phyloP scores from a whole-genome alignment of 2,888 invertebrate species.

The Clepsis dumicolana region DNA sequence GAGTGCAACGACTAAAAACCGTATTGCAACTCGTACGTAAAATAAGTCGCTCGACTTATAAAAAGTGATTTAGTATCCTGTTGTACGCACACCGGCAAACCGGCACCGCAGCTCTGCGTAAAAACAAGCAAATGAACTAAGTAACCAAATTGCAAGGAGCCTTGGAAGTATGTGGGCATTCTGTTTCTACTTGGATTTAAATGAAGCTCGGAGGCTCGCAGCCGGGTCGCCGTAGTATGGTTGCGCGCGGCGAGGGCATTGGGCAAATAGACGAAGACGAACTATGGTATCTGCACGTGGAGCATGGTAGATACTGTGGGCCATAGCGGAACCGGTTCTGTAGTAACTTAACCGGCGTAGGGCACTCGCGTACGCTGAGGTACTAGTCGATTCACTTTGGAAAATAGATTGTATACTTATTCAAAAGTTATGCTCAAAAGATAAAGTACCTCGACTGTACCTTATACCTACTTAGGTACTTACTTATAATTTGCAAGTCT shows the following conservation, averaged over 20 bases:
- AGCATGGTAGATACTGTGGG: constrained; percentile 56
- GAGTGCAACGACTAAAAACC: constrained; percentile 33
- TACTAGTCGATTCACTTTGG: constrained; percentile 51
- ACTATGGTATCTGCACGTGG: constrained; percentile 78
- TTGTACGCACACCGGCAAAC: constrained; percentile 54
- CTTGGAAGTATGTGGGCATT: constrained; percentile 27
- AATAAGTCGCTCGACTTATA: constrained; percentile 51
- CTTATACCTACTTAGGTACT: too few species aligned
- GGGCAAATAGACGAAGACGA: constrained; percentile 80
- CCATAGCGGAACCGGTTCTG: constrained; percentile 71
- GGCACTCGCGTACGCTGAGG: constrained; percentile 67
- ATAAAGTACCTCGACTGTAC: too few species aligned
- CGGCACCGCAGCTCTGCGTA: constrained; percentile 44
- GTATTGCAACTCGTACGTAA: constrained; percentile 13
- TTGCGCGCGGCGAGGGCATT: constrained; percentile 60
- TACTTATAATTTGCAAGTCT: too few species aligned
- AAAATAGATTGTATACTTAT: constrained; percentile 8
- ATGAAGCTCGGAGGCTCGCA: background rate
- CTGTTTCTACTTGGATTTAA: constrained; percentile 9
- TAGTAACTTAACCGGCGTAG: constrained; percentile 69
- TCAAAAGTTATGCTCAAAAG: too few species aligned
- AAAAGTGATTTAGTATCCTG: constrained; percentile 69
- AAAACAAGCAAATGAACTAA: constrained; percentile 54
- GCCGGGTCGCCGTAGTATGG: constrained; percentile 45
- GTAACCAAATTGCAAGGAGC: constrained; percentile 50